Evolutionary conservation across 2,888 invertebrate species (phyloP), one percentile per base, ranked within the genome.

Genomic region (Magallana nippona): DNA sequence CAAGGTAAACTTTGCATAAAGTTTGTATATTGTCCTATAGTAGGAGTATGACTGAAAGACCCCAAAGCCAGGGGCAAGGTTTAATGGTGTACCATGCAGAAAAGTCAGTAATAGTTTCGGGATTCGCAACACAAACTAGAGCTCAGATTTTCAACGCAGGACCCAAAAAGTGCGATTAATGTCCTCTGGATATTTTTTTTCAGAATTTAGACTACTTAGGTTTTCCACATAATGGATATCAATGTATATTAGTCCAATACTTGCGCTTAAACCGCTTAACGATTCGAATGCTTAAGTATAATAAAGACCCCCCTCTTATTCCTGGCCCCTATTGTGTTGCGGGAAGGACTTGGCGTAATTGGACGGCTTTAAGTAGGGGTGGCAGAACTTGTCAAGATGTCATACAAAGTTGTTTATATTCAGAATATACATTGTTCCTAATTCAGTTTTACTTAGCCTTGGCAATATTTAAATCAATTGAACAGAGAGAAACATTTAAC

Each of bases 241-340:
- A 71, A 71, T 71, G 71, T 71, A 32, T 71, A 71, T 71, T 71
- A 71, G 71, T 71, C 71, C 22, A 71, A 71, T 71, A 71, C 22
- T 22, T 27, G 32, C 3, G 27, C 71, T 71, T 71, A 71, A 71
- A 71, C 71, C 71, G 71, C 71, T 71, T 71, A 71, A 22, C 27
- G 71, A 22, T 71, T 32, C 22, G 71, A 71, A 71, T 71, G 71
- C 19, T 27, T 15, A 27, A 15, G 27, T 71, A 71, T 27, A 71
- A 71, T 71, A 71, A 71, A 71, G 13, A 32, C 11, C 11, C 10
- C 71, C 11, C 71, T 71, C 27, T 44, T 44, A 8, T 71, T 71
- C 32, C 71, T 32, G 11, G 71, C 32, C 10, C 71, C 13, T 32
- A 27, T 71, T 71, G 71, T 71, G 27, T 71, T 32, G 22, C 15